Percentiles rank a stretch among this genome's conserved stretches.
These are phyloP conservation scores for Philonicus albiceps DNA, from an alignment of 2,888 invertebrate genomes.

Conservation along the genomic window DNA sequence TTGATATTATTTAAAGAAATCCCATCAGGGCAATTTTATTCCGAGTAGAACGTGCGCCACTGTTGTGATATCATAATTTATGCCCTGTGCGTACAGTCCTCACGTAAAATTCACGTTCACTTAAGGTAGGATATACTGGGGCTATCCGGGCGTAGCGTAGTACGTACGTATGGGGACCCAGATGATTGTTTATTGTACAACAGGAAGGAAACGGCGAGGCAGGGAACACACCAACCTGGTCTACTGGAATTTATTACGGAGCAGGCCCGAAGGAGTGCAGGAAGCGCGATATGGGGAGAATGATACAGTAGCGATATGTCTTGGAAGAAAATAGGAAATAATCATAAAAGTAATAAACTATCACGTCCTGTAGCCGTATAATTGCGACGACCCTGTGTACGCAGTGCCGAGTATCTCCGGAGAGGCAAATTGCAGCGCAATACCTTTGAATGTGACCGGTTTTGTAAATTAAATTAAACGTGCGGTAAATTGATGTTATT, in stretches of 20 bases:
- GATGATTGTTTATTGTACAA: constrained; percentile 35
- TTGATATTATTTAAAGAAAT: constrained; percentile 49
- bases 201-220: constrained; percentile 27
- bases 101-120: constrained; percentile 19
- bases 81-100: constrained; percentile 37
- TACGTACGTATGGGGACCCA: constrained; percentile 4
- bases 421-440: constrained; percentile 13
- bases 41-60: constrained; percentile 45
- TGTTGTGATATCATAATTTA: constrained; percentile 48
- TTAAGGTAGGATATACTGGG: not conserved
- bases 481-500: constrained; percentile 47
- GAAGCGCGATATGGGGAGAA: constrained; percentile 14
- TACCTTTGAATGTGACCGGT: not conserved
- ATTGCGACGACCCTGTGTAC: not conserved
- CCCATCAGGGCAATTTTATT: constrained; percentile 50
- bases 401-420: not conserved
- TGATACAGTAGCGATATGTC: constrained; percentile 22
- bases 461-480: constrained; percentile 48
- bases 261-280: constrained; percentile 15
- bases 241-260: constrained; percentile 41
- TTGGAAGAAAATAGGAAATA: constrained; percentile 36
- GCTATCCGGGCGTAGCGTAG: not conserved
- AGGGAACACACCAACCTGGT: constrained; percentile 32
- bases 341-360: constrained; percentile 47
- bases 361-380: constrained; percentile 37